phyloP scores from a whole-genome alignment of 2,888 invertebrate species.

The Spicauda simplicius region DNA sequence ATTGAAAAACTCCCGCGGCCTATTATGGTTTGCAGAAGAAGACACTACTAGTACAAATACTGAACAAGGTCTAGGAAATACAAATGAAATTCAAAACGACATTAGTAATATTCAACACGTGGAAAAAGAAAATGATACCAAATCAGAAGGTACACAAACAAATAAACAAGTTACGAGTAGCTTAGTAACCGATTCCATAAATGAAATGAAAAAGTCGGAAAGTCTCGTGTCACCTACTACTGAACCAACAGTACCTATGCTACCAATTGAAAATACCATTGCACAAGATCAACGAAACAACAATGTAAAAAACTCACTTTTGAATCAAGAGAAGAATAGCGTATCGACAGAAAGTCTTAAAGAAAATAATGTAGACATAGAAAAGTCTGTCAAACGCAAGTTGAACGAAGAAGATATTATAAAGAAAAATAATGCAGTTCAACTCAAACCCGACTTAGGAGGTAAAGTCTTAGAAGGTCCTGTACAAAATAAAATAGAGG shows the following conservation, averaged over 20 bases:
- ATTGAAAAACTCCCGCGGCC: conserved; percentile 63
- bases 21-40: conserved; percentile 72
- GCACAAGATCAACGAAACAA: neutral
- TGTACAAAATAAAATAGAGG: neutral
- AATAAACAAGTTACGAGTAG: neutral
- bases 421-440: neutral
- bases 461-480: neutral
- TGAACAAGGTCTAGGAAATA: neutral
- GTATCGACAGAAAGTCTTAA: neutral
- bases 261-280: neutral
- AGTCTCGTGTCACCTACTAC: neutral
- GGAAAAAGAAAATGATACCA: neutral
- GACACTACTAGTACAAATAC: conserved; percentile 6
- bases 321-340: conserved; percentile 24
- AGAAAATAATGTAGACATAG: neutral
- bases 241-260: neutral
- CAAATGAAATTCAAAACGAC: neutral
- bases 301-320: no score
- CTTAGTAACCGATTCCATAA: neutral
- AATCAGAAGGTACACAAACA: neutral
- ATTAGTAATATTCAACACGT: conserved; percentile 5
- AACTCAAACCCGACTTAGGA: neutral
- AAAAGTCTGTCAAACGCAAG: neutral
- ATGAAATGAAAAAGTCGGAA: neutral
- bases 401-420: neutral